Base-by-base conservation (phyloP, 2,113 vertebrate genomes). In the Odontophorus gujanensis region DNA sequence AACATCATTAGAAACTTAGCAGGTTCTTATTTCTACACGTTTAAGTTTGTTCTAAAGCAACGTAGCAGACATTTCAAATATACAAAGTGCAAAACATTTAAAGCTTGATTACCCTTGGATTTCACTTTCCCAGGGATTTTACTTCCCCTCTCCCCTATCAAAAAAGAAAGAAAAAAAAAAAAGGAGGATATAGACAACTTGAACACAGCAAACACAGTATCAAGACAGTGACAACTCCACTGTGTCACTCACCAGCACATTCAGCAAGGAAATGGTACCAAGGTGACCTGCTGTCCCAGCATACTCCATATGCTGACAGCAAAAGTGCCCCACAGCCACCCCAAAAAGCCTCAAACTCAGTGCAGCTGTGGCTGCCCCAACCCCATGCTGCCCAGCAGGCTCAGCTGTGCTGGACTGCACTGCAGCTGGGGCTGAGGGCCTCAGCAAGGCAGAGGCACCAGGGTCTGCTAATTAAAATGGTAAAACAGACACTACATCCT, bases 1-100 rank as follows among this genome's bases (percentile, higher is more conserved):
- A 95, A 85, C 36, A 57, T n/a, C 51, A 59, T 51, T 69, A 74
- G 74, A 90, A 95, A 73, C 83, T 53, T 40, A 77, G 42, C 89
- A 45, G 51, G 71, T 89, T 92, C 11, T 0, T 15, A 55, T 75
- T 95, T 75, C 71, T 81, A 40, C 58, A 28, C 24, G 42, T 72
- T 74, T 83, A 95, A n/a, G 20, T 40, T 78, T 77, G 40, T n/a
- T 65, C 67, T 75, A 74, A 79, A 50, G 40, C 32, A 51, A 48
- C 22, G 7, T 20, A 61, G 89, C 68, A 62, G 34, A 89, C 7
- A 74, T 88, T 94, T 93, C 18, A 90, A 89, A 74, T 42, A 58
- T 10, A 59, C 2, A 55, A 74, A 76, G 13, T 59, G 57, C 32
- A 69, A 50, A 73, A 53, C 6, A 90, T 82, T 87, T 72, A 65